Evolutionary conservation across 2,888 invertebrate genomes (phyloP), one percentile per base, ranked within the genome.

Genomic region (Crossocerus cetratus): DNA sequence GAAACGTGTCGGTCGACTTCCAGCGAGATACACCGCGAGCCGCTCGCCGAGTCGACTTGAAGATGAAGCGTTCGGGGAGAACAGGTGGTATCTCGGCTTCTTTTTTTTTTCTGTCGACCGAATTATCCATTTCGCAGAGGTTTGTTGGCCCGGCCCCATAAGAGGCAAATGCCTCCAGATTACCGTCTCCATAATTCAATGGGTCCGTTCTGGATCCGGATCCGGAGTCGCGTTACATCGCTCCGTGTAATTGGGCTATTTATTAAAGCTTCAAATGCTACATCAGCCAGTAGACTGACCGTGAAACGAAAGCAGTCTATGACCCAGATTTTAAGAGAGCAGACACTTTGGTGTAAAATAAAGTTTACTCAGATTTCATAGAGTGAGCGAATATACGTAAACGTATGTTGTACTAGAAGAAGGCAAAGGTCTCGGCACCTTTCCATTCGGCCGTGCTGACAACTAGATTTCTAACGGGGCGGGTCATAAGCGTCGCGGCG

Each of bases 1-100:
- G 69, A 69, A 74, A 73, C 73, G 82, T 72, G 77, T 78, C 71
- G 76, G 76, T 73, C 78, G 80, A 75, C 77, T 74, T 76, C 72
- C 32, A 32, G 32, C 32, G 75, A 78, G 65, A 69, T 74, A 68
- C 73, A 56, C 74, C 74, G 78, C 32, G 32, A 32, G 32, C 32
- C 32, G 11, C 8, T 32, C 32, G 32, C 65, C 75, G 70, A 71
- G 68, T 74, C 76, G 76, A 59, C 68, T 49, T 13, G 55, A 67
- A 44, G 63, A 45, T 65, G 63, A 61, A 62, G 62, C 57, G 49
- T 49, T 54, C 42, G 49, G 11, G n/a, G 56, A 5, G 44, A 49
- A 55, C 65, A 63, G 66, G 54, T 55, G 59, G 32, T 22, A 23
- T 32, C n/a, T 11, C 23, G 8, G n/a, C 62, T n/a, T n/a, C 2